Percentiles rank a stretch among this genome's conserved stretches.
phyloP scores from a whole-genome alignment of 2,888 invertebrate genomes.

The Apotomis turbidana region DNA sequence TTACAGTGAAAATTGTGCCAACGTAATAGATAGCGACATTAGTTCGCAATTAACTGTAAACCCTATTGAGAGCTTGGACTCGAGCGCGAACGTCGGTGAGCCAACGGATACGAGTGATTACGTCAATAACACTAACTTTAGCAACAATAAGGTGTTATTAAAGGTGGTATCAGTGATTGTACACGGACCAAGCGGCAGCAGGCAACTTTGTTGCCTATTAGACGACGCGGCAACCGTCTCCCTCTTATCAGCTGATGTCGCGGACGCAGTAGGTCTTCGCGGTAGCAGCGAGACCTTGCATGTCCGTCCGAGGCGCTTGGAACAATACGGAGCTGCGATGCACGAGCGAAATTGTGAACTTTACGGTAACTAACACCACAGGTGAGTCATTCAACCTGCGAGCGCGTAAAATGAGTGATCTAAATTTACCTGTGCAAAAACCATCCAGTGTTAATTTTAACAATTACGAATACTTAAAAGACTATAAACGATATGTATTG shows the following conservation, averaged over 20 bases:
- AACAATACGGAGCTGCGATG: conserved; percentile 9
- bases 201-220: conserved; percentile 43
- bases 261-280: conserved; percentile 41
- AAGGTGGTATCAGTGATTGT: conserved; percentile 45
- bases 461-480: too few relatives aligned
- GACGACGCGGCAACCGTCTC: conserved; percentile 50
- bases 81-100: not conserved
- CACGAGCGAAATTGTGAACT: not conserved
- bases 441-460: too few relatives aligned
- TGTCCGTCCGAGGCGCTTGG: conserved; percentile 29
- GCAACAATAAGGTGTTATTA: conserved; percentile 34
- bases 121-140: not conserved
- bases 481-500: too few relatives aligned
- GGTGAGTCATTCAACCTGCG: too few relatives aligned
- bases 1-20: too few relatives aligned
- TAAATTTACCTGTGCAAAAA: too few relatives aligned
- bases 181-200: conserved; percentile 45
- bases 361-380: not conserved
- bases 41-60: too few relatives aligned
- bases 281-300: conserved; percentile 39
- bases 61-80: too few relatives aligned
- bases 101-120: not conserved
- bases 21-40: too few relatives aligned
- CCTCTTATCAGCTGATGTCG: conserved; percentile 43
- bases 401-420: too few relatives aligned